Conservation (phyloP, 2,113 vertebrate species). For the Empidonax alnorum region DNA sequence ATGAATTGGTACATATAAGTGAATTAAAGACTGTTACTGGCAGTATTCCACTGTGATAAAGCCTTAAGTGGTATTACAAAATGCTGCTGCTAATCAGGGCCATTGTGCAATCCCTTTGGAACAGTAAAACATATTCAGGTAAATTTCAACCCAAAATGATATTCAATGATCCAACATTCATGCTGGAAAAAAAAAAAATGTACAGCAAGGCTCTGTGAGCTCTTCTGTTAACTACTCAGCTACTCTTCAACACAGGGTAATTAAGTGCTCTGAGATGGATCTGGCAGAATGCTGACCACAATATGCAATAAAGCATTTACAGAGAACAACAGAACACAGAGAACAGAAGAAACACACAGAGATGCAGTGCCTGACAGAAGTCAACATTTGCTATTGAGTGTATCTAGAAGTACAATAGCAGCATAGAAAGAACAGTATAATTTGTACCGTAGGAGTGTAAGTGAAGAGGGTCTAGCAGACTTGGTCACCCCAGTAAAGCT, state of each 20-base stretch:
- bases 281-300: conserved; percentile 34
- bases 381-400: neutral
- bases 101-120: conserved; percentile 51
- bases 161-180: conserved; percentile 59
- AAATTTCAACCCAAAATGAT: conserved; percentile 65
- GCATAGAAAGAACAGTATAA: neutral
- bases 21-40: conserved; percentile 80
- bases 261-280: conserved; percentile 40
- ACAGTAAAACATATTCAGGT: conserved; percentile 63
- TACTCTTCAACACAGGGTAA: conserved; percentile 9
- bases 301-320: neutral
- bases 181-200: neutral
- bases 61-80: conserved; percentile 77
- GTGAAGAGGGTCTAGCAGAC: neutral
- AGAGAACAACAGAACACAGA: neutral
- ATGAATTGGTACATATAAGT: conserved; percentile 76
- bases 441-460: neutral
- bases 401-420: neutral
- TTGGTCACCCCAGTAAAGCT: neutral
- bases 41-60: conserved; percentile 71
- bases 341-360: neutral
- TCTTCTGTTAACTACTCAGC: conserved; percentile 34
- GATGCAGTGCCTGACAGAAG: neutral
- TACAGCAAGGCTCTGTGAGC: neutral
- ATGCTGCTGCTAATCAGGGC: conserved; percentile 66